phyloP scores from a whole-genome alignment of 2,888 invertebrate species.

The Perdita meconis region DNA sequence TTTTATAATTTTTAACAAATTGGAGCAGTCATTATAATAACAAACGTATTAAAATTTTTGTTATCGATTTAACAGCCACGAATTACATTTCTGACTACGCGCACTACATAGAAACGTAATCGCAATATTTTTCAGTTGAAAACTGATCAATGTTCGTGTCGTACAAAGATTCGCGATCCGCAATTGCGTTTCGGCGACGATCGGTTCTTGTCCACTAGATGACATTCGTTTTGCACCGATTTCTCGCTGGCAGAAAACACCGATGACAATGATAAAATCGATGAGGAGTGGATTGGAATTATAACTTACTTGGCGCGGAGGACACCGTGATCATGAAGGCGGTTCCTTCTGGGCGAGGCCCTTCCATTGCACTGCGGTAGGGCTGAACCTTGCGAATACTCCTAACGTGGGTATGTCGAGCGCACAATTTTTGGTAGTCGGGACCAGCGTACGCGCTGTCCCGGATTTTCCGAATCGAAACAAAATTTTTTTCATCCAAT shows the following conservation, averaged over 20 bases:
- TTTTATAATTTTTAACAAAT: no score
- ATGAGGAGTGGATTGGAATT: conserved; percentile 7
- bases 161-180: conserved; percentile 39
- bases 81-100: not conserved
- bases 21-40: no score
- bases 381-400: conserved; percentile 87
- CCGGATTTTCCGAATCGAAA: conserved; percentile 79
- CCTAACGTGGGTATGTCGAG: conserved; percentile 86
- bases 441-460: conserved; percentile 88
- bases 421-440: conserved; percentile 88
- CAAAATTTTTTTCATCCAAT: conserved; percentile 13
- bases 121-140: not conserved
- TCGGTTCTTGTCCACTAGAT: conserved; percentile 57
- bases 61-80: not conserved
- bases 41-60: not conserved
- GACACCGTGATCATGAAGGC: conserved; percentile 89
- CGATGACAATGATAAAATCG: conserved; percentile 50
- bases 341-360: conserved; percentile 87
- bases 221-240: conserved; percentile 48
- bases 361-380: conserved; percentile 88
- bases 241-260: conserved; percentile 68
- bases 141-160: conserved; percentile 23
- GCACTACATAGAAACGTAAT: not conserved
- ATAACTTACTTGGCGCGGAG: conserved; percentile 91
- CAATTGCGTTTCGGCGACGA: conserved; percentile 13